A percentile compares a stretch with the other conserved stretches of the same genome.
Evolutionary conservation across 2,797 vertebrate genomes (phyloP).

Genomic region (Acomys russatus): DNA sequence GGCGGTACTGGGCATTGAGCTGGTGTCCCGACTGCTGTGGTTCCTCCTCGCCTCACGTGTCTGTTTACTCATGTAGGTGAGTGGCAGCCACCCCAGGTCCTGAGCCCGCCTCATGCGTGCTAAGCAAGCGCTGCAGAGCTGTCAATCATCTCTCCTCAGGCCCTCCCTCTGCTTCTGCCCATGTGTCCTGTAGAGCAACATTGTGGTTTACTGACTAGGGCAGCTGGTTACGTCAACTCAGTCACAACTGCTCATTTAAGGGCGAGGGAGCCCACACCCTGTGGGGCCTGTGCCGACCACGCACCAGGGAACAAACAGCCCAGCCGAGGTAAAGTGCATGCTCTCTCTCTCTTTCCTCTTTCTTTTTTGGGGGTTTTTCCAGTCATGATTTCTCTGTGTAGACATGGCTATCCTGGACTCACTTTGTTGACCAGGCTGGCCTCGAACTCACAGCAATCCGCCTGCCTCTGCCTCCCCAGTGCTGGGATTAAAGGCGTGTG

Average conservation of each 20-base stretch:
- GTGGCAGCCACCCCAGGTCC: too few species aligned
- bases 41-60: background rate
- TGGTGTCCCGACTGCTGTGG: background rate
- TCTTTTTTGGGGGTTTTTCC: too few species aligned
- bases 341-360: background rate
- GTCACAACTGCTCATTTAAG: background rate
- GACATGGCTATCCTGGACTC: too few species aligned
- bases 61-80: background rate
- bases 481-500: too few species aligned
- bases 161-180: background rate
- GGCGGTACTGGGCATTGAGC: background rate
- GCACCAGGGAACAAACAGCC: background rate
- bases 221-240: background rate
- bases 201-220: slow-evolving; percentile 9
- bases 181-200: background rate
- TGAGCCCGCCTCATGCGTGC: background rate
- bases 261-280: background rate
- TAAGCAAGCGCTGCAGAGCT: background rate
- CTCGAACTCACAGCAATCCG: too few species aligned
- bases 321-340: background rate
- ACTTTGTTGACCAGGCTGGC: too few species aligned
- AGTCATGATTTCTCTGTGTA: too few species aligned
- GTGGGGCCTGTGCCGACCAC: background rate
- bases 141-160: background rate
- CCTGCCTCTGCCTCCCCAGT: too few species aligned